Conservation (phyloP, 2,797 vertebrate genomes). For the Channallabes apus region DNA sequence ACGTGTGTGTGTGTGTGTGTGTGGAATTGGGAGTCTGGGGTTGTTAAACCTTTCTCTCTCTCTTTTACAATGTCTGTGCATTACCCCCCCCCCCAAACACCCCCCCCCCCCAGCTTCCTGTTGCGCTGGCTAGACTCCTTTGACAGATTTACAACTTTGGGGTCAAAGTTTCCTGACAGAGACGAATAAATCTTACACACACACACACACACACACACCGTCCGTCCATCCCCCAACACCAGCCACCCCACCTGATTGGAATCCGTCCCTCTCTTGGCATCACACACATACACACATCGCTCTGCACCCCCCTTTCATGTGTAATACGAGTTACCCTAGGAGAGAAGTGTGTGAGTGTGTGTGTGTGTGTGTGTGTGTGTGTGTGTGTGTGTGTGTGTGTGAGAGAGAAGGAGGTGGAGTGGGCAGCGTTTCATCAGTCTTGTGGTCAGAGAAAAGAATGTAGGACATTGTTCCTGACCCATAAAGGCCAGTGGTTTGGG, state of each 20-base stretch:
- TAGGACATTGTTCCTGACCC: slow-evolving; percentile 70
- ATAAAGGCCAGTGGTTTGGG: slow-evolving; percentile 63
- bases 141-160: slow-evolving; percentile 80
- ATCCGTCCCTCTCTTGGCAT: slow-evolving; percentile 61
- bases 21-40: slow-evolving; percentile 1
- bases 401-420: slow-evolving; percentile 3
- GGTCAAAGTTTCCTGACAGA: slow-evolving; percentile 80
- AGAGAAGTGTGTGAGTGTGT: slow-evolving; percentile 31
- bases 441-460: slow-evolving; percentile 67
- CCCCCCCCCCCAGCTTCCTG: slow-evolving; percentile 68
- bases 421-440: slow-evolving; percentile 52
- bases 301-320: slow-evolving; percentile 68
- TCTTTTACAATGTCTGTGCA: slow-evolving; percentile 22
- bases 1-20: slow-evolving; percentile 31
- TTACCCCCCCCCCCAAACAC: slow-evolving; percentile 8
- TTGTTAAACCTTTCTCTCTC: not conserved
- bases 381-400: slow-evolving; percentile 28
- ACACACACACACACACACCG: slow-evolving; percentile 20
- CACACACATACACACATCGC: slow-evolving; percentile 31
- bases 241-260: slow-evolving; percentile 70
- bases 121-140: slow-evolving; percentile 77
- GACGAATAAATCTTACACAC: slow-evolving; percentile 75
- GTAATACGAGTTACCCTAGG: slow-evolving; percentile 54
- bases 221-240: not conserved
- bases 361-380: slow-evolving; percentile 35